These are phyloP conservation scores for Pyralis farinalis DNA, from an alignment of 2,888 invertebrate genomes.

Conservation along the genomic window DNA sequence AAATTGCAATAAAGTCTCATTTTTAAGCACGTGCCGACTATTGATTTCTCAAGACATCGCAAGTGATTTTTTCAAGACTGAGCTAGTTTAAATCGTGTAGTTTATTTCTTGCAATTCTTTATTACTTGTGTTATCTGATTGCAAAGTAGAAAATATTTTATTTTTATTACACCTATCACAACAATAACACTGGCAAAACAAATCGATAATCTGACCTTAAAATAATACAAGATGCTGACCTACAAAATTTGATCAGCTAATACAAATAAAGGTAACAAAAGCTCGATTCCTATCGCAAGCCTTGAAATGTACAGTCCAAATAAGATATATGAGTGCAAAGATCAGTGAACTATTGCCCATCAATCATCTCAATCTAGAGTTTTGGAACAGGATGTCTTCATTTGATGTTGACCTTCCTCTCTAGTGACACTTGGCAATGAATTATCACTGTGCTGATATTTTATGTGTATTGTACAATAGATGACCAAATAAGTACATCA, in stretches of 20 bases:
- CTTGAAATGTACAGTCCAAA: conserved; percentile 1
- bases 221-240: background rate
- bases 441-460: conserved; percentile 6
- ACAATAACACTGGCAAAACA: background rate
- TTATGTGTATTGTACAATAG: conserved; percentile 1
- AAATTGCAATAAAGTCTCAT: no score
- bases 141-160: no score
- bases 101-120: no score
- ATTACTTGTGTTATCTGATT: no score
- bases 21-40: no score
- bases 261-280: background rate
- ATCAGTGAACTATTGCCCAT: conserved; percentile 3
- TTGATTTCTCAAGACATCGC: no score
- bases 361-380: conserved; percentile 10
- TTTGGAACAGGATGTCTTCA: conserved; percentile 7
- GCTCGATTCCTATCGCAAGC: background rate
- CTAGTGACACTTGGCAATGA: conserved; percentile 4
- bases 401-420: conserved; percentile 2
- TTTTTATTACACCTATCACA: no score
- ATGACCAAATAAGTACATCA: conserved; percentile 2
- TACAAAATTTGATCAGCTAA: background rate
- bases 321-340: conserved; percentile 1
- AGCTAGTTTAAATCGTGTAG: no score
- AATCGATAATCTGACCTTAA: background rate
- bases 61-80: no score